Percentiles rank a stretch among this genome's conserved stretches.
Conservation (phyloP, 2,113 vertebrate genomes). For the Gadus chalcogrammus region DNA sequence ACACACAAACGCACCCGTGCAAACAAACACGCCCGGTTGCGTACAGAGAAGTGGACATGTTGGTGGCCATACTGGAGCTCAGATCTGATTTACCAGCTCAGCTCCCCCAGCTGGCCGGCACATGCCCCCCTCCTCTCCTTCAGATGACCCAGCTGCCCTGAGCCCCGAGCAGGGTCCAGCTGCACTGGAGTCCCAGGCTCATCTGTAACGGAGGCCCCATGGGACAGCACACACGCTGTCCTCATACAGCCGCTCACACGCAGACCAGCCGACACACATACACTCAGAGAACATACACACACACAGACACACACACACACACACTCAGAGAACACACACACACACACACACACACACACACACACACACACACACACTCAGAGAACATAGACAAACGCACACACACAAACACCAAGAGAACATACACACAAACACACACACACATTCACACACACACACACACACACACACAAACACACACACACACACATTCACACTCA, state of each 20-base stretch:
- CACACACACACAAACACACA: too few relatives aligned
- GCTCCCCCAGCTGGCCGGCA: conserved; percentile 60
- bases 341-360: conserved; percentile 16
- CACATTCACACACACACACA: too few relatives aligned
- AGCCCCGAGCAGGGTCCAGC: conserved; percentile 34
- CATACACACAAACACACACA: too few relatives aligned
- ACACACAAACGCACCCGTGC: conserved; percentile 17
- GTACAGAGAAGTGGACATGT: conserved; percentile 9
- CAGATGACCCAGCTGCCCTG: conserved; percentile 66
- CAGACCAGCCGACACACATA: neutral
- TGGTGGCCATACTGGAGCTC: conserved; percentile 15
- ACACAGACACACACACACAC: too few relatives aligned
- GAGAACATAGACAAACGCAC: too few relatives aligned
- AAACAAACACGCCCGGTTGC: neutral
- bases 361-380: too few relatives aligned
- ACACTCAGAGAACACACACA: neutral
- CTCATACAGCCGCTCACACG: conserved; percentile 2
- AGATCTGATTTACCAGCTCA: conserved; percentile 44
- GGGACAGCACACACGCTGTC: conserved; percentile 33
- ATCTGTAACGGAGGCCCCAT: conserved; percentile 53
- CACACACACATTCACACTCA: too few relatives aligned
- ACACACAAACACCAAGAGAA: too few relatives aligned
- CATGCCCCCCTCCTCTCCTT: conserved; percentile 40
- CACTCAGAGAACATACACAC: too few relatives aligned
- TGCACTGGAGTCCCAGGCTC: conserved; percentile 44